phyloP scores from a whole-genome alignment of 2,888 invertebrate species.

The Trilocha varians region DNA sequence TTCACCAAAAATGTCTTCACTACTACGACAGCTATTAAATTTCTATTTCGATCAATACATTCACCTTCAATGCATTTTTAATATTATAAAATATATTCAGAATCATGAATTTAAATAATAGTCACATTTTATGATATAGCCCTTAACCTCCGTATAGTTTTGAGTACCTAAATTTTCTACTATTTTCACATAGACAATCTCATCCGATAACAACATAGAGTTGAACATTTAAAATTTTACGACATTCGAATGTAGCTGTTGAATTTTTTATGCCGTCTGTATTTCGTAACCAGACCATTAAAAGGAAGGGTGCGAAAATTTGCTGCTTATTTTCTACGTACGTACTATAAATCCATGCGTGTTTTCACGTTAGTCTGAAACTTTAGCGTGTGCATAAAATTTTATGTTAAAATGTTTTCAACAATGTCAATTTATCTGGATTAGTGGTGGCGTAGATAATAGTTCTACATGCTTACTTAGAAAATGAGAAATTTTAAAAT shows the following conservation, averaged over 20 bases:
- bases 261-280: slow-evolving; percentile 35
- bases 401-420: not conserved
- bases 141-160: not conserved
- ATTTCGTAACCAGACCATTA: slow-evolving; percentile 52
- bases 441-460: too few species aligned
- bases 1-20: too few species aligned
- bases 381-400: not conserved
- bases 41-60: too few species aligned
- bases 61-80: too few species aligned
- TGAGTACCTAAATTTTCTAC: not conserved
- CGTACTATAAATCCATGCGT: slow-evolving; percentile 19
- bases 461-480: too few species aligned
- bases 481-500: too few species aligned
- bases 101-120: too few species aligned
- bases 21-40: too few species aligned
- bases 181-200: not conserved
- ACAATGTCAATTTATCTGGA: too few species aligned
- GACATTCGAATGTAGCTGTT: not conserved
- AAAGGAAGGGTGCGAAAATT: slow-evolving; percentile 63
- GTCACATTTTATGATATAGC: too few species aligned
- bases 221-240: not conserved
- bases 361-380: slow-evolving; percentile 1
- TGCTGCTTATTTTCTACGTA: slow-evolving; percentile 54
- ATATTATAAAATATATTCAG: too few species aligned
- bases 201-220: not conserved